Conservation (phyloP, 2,888 invertebrate genomes). For the Chesias legatella region DNA sequence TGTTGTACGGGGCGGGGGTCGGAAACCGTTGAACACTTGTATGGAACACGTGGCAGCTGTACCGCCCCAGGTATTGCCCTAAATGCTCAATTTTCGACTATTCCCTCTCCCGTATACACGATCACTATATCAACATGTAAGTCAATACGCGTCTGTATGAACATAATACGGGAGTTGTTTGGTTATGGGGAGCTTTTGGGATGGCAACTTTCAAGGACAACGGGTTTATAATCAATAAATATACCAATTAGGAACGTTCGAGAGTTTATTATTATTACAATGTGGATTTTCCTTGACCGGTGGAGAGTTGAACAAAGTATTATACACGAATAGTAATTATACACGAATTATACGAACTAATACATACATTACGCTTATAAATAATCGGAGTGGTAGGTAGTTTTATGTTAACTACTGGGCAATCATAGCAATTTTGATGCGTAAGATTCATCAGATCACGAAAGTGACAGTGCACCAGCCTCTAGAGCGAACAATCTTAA, state of each 20-base stretch:
- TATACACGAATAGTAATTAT: no score
- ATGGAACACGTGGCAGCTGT: constrained; percentile 24
- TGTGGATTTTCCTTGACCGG: constrained; percentile 16
- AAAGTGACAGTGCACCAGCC: constrained; percentile 5
- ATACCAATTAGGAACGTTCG: constrained; percentile 5
- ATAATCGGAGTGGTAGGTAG: no score
- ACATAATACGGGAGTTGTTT: not conserved
- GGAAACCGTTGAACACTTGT: constrained; percentile 21
- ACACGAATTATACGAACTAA: no score
- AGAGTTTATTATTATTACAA: constrained; percentile 6
- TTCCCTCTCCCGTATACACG: constrained; percentile 1
- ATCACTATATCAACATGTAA: not conserved
- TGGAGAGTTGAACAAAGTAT: constrained; percentile 6
- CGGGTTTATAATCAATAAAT: constrained; percentile 5
- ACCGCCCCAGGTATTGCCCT: constrained; percentile 10
- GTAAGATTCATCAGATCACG: constrained; percentile 9
- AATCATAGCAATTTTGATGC: no score
- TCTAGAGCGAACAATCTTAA: constrained; percentile 14
- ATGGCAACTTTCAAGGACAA: constrained; percentile 13
- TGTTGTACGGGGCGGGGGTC: constrained; percentile 13
- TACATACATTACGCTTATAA: no score
- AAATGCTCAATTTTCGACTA: constrained; percentile 13
- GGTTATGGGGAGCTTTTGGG: constrained; percentile 1
- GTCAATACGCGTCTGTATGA: no score
- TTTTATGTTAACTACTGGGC: no score